These are phyloP conservation scores for Lordiphosa andalusiaca DNA, from an alignment of 2,888 invertebrate genomes.

Conservation along the genomic window DNA sequence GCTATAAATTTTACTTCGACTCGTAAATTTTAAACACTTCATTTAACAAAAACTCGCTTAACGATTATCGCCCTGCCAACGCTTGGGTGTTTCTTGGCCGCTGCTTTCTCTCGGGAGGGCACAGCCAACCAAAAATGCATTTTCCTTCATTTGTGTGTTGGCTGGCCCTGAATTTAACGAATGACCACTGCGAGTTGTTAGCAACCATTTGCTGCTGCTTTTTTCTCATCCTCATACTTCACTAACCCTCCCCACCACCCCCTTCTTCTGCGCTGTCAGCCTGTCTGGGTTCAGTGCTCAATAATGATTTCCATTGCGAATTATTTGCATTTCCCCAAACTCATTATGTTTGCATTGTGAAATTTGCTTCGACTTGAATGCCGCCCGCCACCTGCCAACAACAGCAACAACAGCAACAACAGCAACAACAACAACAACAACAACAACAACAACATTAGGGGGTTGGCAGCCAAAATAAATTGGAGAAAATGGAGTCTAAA, in stretches of 20 bases:
- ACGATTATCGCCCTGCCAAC: constrained; percentile 31
- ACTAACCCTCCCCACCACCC: background rate
- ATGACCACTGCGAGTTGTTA: constrained; percentile 35
- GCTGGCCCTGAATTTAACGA: constrained; percentile 39
- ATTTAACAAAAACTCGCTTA: constrained; percentile 50
- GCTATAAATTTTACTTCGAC: constrained; percentile 53
- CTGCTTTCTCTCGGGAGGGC: background rate
- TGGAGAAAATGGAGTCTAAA: background rate
- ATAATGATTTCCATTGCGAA: constrained; percentile 67
- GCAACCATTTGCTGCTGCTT: constrained; percentile 1
- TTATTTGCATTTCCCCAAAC: constrained; percentile 68
- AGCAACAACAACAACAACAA: background rate
- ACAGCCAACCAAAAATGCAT: constrained; percentile 3
- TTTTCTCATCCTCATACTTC: background rate
- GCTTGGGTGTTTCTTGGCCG: constrained; percentile 3
- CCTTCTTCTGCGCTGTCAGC: constrained; percentile 3
- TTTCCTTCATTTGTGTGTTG: constrained; percentile 9
- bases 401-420: background rate
- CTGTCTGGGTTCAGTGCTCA: constrained; percentile 56
- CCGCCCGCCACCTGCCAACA: constrained; percentile 19
- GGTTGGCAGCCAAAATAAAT: background rate
- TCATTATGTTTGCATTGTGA: constrained; percentile 66
- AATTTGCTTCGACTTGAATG: constrained; percentile 32
- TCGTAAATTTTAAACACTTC: constrained; percentile 69
- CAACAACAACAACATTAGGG: background rate